Base-by-base conservation (phyloP, 2,797 vertebrate genomes). In the Myiotriccus ornatus region DNA sequence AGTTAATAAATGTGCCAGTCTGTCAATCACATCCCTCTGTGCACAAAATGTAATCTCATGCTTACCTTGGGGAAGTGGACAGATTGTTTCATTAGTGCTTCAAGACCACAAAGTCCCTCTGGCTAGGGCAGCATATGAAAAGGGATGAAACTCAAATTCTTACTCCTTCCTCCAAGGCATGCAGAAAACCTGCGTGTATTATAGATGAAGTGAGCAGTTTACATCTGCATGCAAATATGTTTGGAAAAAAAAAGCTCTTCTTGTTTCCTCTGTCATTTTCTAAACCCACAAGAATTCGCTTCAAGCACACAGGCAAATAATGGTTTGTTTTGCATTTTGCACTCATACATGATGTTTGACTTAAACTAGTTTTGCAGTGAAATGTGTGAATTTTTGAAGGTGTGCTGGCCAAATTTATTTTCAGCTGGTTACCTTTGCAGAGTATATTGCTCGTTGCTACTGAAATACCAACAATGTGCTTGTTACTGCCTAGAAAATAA, bases 21-120 rank as follows among this genome's bases (percentile, higher is more conserved):
- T n/a, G 32, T 81, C 94, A 59, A 6, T 50, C 83, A 32, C 43
- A 30, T 52, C 44, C 20, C 68, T 74, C 70, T 46, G 59, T 59
- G 37, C 74, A 44, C 53, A 52, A 27, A 46, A 37, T 5, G 53
- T 6, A 53, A 62, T 35, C 23, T 20, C 46, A 30, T 4, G 30
- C 68, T 85, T 57, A 77, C 89, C 84, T 32, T 47, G 71, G 78
- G 87, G 82, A 77, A 65, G 53, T 4, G 65, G 92, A 63, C 92
- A 92, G 81, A 87, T 77, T 69, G 92, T 74, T 93, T 94, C 87
- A 78, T 91, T 75, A 92, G 68, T 59, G 87, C 75, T 90, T 82
- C 87, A 68, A 90, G 87, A 90, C 89, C 90, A 70, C 77, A 50
- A 15, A 64, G 47, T 39, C 89, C 93, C 92, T 67, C 93, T 73